Base-by-base conservation (phyloP, 2,888 invertebrate genomes). In the Zootermopsis nevadensis region DNA sequence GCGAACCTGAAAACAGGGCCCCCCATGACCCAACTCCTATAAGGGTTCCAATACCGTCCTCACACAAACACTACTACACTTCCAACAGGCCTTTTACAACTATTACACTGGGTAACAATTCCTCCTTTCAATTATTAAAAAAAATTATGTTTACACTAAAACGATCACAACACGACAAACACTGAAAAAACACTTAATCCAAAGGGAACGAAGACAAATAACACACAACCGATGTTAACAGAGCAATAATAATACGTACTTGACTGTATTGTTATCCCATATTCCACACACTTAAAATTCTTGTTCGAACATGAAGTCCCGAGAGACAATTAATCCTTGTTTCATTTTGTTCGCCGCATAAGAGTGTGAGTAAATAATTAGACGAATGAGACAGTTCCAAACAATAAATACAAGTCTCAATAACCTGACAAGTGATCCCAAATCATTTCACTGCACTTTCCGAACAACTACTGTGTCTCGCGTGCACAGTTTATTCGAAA, bases 261-360 rank as follows among this genome's bases (percentile, higher is more conserved):
- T 55, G 55, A 77, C 35, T 82, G 76, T 66, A 55, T 35, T 82
- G 76, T 69, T 82, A 82, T 77, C 82, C 77, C 77, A 77, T 82
- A 74, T 74, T 60, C 33, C 79, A 79, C 79, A 60, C n/a, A 60
- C 31, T 66, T 35, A 60, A 38, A 24, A 7, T 60, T 60, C 60
- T 60, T n/a, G n/a, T 60, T 60, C 60, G n/a, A n/a, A 27, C 60
- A 60, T 27, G 27, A 60, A 60, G n/a, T 60, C 60, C 60, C 60
- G 60, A 10, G 27, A 33, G 38, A 79, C 2, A 55, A 22, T 33
- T 79, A 79, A 42, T 31, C 79, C 79, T 66, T n/a, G 79, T 79
- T 55, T 66, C 79, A 79, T 79, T n/a, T 31, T 69, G 69, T 69
- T 69, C 2, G 33, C 30, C 33, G 69, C 8, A 31, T 33, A 69